These are phyloP conservation scores for Theretra japonica DNA, from an alignment of 2,888 invertebrate genomes.

Conservation along the genomic window DNA sequence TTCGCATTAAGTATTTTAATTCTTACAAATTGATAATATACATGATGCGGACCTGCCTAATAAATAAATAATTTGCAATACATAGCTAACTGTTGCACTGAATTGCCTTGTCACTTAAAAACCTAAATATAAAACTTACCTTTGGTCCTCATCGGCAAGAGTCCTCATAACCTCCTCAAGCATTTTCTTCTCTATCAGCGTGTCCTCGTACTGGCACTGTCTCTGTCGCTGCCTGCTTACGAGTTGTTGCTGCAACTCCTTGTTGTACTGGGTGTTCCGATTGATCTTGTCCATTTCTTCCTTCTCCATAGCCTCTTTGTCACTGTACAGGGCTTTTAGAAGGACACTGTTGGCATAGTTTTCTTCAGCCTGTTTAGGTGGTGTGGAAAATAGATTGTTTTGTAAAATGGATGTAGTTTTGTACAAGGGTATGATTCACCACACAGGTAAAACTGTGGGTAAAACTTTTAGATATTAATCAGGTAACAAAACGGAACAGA, in stretches of 20 bases:
- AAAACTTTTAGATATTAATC: too few species aligned
- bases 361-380: slow-evolving; percentile 62
- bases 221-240: slow-evolving; percentile 78
- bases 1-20: too few species aligned
- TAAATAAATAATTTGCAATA: too few species aligned
- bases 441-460: too few species aligned
- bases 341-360: slow-evolving; percentile 65
- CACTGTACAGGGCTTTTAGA: slow-evolving; percentile 63
- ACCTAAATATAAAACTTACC: slow-evolving; percentile 55
- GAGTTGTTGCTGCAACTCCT: slow-evolving; percentile 85
- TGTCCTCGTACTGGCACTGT: slow-evolving; percentile 84
- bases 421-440: too few species aligned
- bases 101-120: not conserved
- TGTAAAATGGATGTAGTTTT: too few species aligned
- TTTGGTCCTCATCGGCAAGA: slow-evolving; percentile 86
- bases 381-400: too few species aligned
- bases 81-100: too few species aligned
- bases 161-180: slow-evolving; percentile 85
- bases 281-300: slow-evolving; percentile 58
- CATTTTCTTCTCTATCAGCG: slow-evolving; percentile 86
- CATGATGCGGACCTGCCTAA: too few species aligned
- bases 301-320: slow-evolving; percentile 65
- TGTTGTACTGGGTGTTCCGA: slow-evolving; percentile 67
- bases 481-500: too few species aligned
- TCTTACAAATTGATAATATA: too few species aligned